phyloP scores from a whole-genome alignment of 2,888 invertebrate species.

The Molorchus minor region DNA sequence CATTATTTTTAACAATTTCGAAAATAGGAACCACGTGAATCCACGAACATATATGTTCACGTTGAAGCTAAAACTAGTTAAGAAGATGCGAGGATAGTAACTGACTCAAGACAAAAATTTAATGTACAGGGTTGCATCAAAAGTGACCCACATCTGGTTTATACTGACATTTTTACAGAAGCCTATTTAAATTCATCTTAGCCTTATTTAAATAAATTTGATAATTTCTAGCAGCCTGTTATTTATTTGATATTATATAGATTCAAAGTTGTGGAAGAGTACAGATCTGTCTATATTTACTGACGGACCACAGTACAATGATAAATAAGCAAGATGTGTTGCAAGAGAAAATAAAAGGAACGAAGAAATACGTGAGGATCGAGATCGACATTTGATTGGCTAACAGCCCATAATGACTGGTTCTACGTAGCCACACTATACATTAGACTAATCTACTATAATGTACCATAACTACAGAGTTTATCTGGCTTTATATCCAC shows the following conservation, averaged over 20 bases:
- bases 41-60: too few relatives aligned
- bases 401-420: constrained; percentile 50
- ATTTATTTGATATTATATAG: background rate
- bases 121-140: too few relatives aligned
- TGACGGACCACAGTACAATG: constrained; percentile 31
- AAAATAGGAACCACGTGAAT: too few relatives aligned
- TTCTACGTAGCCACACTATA: constrained; percentile 55
- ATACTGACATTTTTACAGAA: background rate
- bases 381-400: constrained; percentile 53
- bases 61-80: too few relatives aligned
- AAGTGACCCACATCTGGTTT: background rate
- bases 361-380: constrained; percentile 49
- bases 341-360: constrained; percentile 34
- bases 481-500: constrained; percentile 48
- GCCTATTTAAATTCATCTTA: background rate
- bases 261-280: background rate
- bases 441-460: constrained; percentile 53
- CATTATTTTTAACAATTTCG: too few relatives aligned
- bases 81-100: too few relatives aligned
- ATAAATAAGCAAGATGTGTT: constrained; percentile 29
- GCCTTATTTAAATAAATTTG: background rate
- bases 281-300: constrained; percentile 31
- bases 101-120: too few relatives aligned
- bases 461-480: constrained; percentile 49
- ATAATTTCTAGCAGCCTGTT: background rate